Percentiles rank a stretch among this genome's conserved stretches.
Evolutionary conservation across 2,113 vertebrate genomes (phyloP).

Genomic region (Proterorhinus semilunaris): DNA sequence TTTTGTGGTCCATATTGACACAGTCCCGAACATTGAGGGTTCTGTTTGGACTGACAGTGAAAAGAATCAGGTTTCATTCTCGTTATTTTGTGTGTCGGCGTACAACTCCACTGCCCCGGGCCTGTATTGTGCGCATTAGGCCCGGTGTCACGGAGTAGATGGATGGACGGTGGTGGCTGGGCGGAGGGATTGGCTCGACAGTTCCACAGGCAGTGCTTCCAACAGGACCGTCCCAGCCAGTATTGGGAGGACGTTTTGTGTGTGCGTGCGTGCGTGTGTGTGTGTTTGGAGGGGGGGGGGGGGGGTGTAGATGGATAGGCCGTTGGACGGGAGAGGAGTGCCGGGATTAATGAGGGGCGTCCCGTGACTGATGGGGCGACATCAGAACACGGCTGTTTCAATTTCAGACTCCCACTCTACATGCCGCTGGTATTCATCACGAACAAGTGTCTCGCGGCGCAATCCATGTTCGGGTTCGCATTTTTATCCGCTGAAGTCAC

Average conservation of each 20-base stretch:
- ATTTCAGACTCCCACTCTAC: slow-evolving; percentile 61
- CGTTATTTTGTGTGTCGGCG: slow-evolving; percentile 18
- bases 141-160: slow-evolving; percentile 55
- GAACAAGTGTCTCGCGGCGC: slow-evolving; percentile 8
- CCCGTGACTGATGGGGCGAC: slow-evolving; percentile 67
- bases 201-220: slow-evolving; percentile 41
- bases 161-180: slow-evolving; percentile 55
- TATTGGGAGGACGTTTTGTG: slow-evolving; percentile 39
- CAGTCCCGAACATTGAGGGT: too few species aligned
- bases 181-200: slow-evolving; percentile 37
- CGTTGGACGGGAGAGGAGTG: slow-evolving; percentile 22
- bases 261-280: not conserved
- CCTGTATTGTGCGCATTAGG: slow-evolving; percentile 27
- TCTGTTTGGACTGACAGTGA: too few species aligned
- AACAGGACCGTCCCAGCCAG: slow-evolving; percentile 36
- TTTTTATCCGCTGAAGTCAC: not conserved
- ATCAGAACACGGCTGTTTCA: slow-evolving; percentile 69
- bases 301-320: slow-evolving; percentile 19
- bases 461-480: not conserved
- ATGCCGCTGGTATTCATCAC: slow-evolving; percentile 55
- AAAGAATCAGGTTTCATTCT: not conserved
- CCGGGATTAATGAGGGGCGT: slow-evolving; percentile 65
- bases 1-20: too few species aligned
- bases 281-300: slow-evolving; percentile 7
- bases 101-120: slow-evolving; percentile 22